Base-by-base conservation (phyloP, 2,888 invertebrate genomes). In the Cloeon dipterum region DNA sequence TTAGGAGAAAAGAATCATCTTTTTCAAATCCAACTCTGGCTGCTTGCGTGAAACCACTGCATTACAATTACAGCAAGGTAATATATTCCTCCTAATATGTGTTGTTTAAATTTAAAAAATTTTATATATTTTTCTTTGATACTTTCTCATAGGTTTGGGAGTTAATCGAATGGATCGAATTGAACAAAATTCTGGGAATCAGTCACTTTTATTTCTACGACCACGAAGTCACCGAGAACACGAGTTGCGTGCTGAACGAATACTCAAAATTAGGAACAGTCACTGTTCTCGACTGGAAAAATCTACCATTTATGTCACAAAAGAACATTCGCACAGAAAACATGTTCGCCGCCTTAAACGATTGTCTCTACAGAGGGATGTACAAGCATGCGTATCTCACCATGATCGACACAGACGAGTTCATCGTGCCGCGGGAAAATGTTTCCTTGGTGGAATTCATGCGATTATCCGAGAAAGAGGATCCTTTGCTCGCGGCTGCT, bases 161-260 rank as follows among this genome's bases (percentile, higher is more conserved):
- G n/a, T 40, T 63, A 18, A 55, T 57, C 3, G 63, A 64, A 44
- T 63, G 61, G 41, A 50, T 64, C 23, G 63, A 64, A 43, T 53
- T 61, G 43, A 57, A 63, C 41, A 50, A 52, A 3, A 43, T 61
- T 34, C 47, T 59, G 40, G 63, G 64, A 1, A 59, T 52, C 11
- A 49, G 48, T 2, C 58, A 59, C 35, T 61, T 63, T 34, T 58
- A 59, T 26, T 58, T 64, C 42, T 63, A 64, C 44, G 53, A 57
- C 19, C 47, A 56, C 42, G 54, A 56, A 4, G 49, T 53, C 23
- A 52, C 50, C 2, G 42, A 47, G 3, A 52, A 56, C 20, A 56
- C 61, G 2, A 43, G 49, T 4, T 47, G 46, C 2, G 51, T 61
- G 2, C 46, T 64, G 13, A 40, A 49, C 2, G 46, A 54, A 42